A percentile compares a stretch with the other conserved stretches of the same genome.
These are phyloP conservation scores for Mercenaria mercenaria DNA, from an alignment of 1,140 invertebrate species.

Conservation along the genomic window DNA sequence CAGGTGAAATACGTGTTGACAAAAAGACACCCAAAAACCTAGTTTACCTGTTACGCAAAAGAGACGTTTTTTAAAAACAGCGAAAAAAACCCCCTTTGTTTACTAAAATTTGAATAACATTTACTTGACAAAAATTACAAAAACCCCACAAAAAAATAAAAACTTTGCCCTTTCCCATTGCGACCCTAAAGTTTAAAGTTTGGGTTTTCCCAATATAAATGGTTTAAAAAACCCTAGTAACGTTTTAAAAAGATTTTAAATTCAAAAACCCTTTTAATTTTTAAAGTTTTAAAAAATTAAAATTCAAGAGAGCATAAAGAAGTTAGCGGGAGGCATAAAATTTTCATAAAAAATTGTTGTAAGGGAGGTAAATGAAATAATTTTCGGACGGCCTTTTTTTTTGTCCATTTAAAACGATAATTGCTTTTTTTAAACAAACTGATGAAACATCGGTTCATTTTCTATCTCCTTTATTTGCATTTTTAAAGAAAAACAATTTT, in stretches of 20 bases:
- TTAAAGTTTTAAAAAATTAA: slow-evolving; percentile 21
- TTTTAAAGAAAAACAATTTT: background rate
- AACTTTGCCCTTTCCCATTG: slow-evolving; percentile 7
- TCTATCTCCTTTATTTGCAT: background rate
- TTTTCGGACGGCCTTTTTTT: slow-evolving; percentile 28
- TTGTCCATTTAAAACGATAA: slow-evolving; percentile 30
- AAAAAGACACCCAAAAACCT: slow-evolving; percentile 36
- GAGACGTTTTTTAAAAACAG: background rate
- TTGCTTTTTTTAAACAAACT: background rate
- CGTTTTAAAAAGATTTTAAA: slow-evolving; percentile 33
- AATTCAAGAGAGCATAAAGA: slow-evolving; percentile 23
- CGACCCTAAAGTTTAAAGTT: slow-evolving; percentile 29
- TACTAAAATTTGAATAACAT: slow-evolving; percentile 23
- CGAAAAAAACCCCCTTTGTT: slow-evolving; percentile 17
- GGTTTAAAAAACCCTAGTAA: slow-evolving; percentile 42
- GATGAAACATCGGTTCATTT: slow-evolving; percentile 13
- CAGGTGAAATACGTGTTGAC: slow-evolving; percentile 31
- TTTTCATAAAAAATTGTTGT: slow-evolving; percentile 46
- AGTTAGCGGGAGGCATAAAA: slow-evolving; percentile 15
- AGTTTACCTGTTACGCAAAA: background rate
- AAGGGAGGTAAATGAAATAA: slow-evolving; percentile 39
- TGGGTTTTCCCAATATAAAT: slow-evolving; percentile 31
- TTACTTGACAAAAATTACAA: slow-evolving; percentile 4
- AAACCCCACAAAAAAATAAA: slow-evolving; percentile 1
- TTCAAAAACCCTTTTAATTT: slow-evolving; percentile 43